phyloP scores from a whole-genome alignment of 2,888 invertebrate species.

The Hypolimnas misippus region DNA sequence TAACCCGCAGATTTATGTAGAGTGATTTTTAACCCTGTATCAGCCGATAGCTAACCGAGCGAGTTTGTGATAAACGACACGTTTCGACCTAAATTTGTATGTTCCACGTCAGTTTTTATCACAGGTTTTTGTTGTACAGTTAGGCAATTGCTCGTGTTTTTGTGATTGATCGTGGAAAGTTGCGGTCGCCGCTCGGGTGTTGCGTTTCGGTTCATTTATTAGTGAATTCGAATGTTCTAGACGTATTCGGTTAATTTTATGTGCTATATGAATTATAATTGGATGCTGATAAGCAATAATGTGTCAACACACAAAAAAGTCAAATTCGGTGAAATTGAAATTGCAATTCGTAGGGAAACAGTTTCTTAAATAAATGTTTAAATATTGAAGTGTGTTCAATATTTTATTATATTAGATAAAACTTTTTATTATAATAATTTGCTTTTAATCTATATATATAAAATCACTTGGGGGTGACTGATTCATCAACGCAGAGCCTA shows the following conservation, averaged over 20 bases:
- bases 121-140: conserved; percentile 43
- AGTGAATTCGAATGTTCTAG: not conserved
- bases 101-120: conserved; percentile 50
- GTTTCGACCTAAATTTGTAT: conserved; percentile 55
- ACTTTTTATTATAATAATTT: too few species aligned
- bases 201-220: conserved; percentile 25
- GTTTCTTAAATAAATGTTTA: too few species aligned
- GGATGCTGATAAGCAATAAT: too few species aligned
- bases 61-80: conserved; percentile 58
- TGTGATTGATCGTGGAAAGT: conserved; percentile 46
- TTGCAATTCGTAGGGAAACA: too few species aligned
- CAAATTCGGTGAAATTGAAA: too few species aligned
- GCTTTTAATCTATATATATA: too few species aligned
- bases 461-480: too few species aligned
- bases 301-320: too few species aligned
- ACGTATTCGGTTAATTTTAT: not conserved
- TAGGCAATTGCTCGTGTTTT: conserved; percentile 45
- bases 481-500: too few species aligned
- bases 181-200: conserved; percentile 17
- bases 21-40: conserved; percentile 80
- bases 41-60: conserved; percentile 56
- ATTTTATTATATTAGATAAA: too few species aligned
- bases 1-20: conserved; percentile 75
- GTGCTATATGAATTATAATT: not conserved
- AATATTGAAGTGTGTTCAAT: too few species aligned